Percentiles rank a stretch among this genome's conserved stretches.
Evolutionary conservation across 2,797 vertebrate species (phyloP).

Genomic region (Cichlasoma orientale): DNA sequence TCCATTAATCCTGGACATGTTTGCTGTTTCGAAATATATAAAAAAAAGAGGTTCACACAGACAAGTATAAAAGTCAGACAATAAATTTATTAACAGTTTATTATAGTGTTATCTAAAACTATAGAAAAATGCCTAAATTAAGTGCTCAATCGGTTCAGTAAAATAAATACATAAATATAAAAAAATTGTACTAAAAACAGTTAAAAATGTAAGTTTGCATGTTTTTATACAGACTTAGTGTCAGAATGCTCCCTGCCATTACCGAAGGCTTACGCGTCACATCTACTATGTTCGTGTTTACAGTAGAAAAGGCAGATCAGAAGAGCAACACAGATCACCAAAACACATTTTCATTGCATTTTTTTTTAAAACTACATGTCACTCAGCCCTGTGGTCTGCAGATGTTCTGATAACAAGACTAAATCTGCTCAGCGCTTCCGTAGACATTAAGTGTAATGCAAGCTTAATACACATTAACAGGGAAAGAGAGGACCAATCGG

Average conservation of each 20-base stretch:
- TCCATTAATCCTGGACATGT: neutral
- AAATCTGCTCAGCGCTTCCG: slow-evolving; percentile 47
- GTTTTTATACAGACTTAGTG: slow-evolving; percentile 43
- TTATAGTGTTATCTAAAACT: slow-evolving; percentile 66
- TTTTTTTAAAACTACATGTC: slow-evolving; percentile 3
- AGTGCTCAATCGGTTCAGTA: slow-evolving; percentile 54
- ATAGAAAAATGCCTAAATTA: slow-evolving; percentile 57
- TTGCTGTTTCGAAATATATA: neutral
- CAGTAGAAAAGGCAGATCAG: slow-evolving; percentile 26
- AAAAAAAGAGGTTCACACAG: neutral
- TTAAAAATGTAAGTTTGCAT: slow-evolving; percentile 52
- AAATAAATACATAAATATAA: slow-evolving; percentile 72
- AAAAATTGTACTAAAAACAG: slow-evolving; percentile 63
- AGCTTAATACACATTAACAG: slow-evolving; percentile 29
- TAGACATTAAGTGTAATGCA: slow-evolving; percentile 31
- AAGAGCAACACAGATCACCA: slow-evolving; percentile 32
- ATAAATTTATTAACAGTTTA: slow-evolving; percentile 66
- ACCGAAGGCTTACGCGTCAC: slow-evolving; percentile 26
- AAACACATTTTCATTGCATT: slow-evolving; percentile 32
- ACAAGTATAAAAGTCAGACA: slow-evolving; percentile 24
- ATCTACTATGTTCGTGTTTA: slow-evolving; percentile 2
- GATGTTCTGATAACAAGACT: slow-evolving; percentile 15
- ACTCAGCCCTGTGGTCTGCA: neutral
- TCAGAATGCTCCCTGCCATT: slow-evolving; percentile 36
- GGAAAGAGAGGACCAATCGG: slow-evolving; percentile 24